A percentile compares a stretch with the other conserved stretches of the same genome.
Conservation (phyloP, 2,888 invertebrate species). For the Apamea monoglypha region DNA sequence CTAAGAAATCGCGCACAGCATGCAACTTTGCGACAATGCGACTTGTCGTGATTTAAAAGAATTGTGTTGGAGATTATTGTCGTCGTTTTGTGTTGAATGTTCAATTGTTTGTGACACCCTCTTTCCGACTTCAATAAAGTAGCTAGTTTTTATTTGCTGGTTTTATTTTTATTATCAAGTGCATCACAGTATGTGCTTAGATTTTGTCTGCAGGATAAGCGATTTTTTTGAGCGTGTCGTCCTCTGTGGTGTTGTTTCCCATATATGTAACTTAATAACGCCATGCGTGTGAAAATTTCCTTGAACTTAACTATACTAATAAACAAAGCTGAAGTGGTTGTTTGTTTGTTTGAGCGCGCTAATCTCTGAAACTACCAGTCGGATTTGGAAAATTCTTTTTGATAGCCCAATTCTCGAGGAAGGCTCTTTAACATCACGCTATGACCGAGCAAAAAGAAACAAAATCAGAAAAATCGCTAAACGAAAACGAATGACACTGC, state of each 20-base stretch:
- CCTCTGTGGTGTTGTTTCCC: neutral
- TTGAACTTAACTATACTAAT: no score
- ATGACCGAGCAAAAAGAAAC: neutral
- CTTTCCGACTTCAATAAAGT: slow-evolving; percentile 16
- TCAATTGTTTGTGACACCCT: slow-evolving; percentile 38
- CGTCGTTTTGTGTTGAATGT: slow-evolving; percentile 10
- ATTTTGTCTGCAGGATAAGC: neutral
- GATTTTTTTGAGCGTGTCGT: neutral
- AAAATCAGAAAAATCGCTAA: neutral
- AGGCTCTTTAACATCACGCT: neutral
- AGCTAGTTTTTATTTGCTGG: neutral
- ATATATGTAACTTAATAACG: neutral
- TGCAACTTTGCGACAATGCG: slow-evolving; percentile 30
- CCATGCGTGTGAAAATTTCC: neutral
- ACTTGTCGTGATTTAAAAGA: slow-evolving; percentile 34
- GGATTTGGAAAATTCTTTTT: no score
- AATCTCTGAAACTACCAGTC: no score
- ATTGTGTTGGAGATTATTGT: slow-evolving; percentile 31
- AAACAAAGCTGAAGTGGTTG: no score
- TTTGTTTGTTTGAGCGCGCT: no score
- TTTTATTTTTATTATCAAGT: slow-evolving; percentile 7
- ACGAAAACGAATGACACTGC: neutral
- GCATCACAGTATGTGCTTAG: neutral
- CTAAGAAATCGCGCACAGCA: slow-evolving; percentile 53
- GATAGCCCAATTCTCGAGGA: no score